Base-by-base conservation (phyloP, 1,140 invertebrate species). In the Trachelipus rathkii region DNA sequence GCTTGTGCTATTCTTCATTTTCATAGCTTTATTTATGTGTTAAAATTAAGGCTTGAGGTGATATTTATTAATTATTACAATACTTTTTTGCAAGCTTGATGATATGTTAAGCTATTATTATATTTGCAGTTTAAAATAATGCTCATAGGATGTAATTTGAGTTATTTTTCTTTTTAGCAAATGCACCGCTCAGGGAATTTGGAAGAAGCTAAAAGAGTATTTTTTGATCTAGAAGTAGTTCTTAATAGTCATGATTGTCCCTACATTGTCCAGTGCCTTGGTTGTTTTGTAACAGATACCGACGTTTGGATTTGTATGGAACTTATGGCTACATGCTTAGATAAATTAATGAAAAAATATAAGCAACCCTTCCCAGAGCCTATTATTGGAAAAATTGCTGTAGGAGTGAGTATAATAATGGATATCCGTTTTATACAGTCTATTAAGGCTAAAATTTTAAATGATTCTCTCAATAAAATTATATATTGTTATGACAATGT, bases 171-270 rank as follows among this genome's bases (percentile, higher is more conserved):
- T 76, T 73, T 84, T 70, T 85, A 95, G 91, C 95, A 99, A 92
- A 99, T 99, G 96, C 89, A 96, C 78, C 89, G 96, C 60, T 97
- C 95, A 10, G 95, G 96, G 13, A 98, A 98, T 84, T 90, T 90
- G 15, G 96, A 99, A 85, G 97, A 99, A 86, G 97, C 96, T 78
- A 98, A 98, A 86, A 89, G 96, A 81, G 98, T 99, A 74, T 92
- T 97, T 70, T 99, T 98, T 95, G 97, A 99, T 87, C 88, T 99
- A 80, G 96, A 98, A 85, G 96, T 99, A 45, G 95, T 99, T 45
- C 89, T 97, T 11, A 95, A 97, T 82, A 97, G 95, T 68, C 93
- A 97, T 82, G 95, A 97, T 84, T 99, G 96, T 88, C 93, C 92
- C 21, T 97, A 94, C 85, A 99, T 99, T 82, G 97, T 99, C 74